These are phyloP conservation scores for Perodicticus potto DNA, from an alignment of 2,797 vertebrate genomes.

Conservation along the genomic window DNA sequence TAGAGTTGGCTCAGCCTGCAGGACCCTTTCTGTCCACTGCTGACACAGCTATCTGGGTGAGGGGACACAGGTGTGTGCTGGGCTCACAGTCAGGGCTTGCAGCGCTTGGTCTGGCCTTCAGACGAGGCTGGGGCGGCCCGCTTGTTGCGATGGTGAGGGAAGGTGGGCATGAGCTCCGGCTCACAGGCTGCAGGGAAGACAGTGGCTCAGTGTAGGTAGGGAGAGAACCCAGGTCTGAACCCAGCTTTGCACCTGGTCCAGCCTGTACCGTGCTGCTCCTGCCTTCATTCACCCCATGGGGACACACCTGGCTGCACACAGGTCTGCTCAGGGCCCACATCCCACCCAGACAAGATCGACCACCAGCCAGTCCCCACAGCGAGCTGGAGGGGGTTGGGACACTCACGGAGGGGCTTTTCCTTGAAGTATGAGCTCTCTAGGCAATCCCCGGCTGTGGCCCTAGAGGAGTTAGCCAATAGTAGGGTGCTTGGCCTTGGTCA, in stretches of 20 bases:
- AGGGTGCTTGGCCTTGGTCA: rapidly evolving
- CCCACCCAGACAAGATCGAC: neutral
- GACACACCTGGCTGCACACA: neutral
- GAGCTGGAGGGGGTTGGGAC: too few species aligned
- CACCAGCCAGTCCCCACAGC: neutral
- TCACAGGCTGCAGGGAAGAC: conserved; percentile 92
- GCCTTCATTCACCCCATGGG: too few species aligned
- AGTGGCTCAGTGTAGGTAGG: neutral
- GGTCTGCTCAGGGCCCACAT: neutral
- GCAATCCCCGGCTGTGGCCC: conserved; percentile 94
- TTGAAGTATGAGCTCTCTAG: conserved; percentile 99
- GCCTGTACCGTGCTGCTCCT: neutral
- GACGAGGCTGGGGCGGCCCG: conserved; percentile 72
- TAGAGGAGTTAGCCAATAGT: conserved; percentile 61
- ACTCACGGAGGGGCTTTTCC: conserved; percentile 98
- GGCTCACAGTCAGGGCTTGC: conserved; percentile 86
- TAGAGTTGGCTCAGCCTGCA: neutral
- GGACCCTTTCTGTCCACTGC: neutral
- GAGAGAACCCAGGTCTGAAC: neutral
- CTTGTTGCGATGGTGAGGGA: conserved; percentile 98
- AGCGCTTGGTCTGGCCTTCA: conserved; percentile 90
- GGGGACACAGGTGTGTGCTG: neutral
- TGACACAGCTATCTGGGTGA: neutral
- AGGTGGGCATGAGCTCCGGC: conserved; percentile 98
- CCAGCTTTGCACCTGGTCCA: neutral